phyloP scores from a whole-genome alignment of 2,797 vertebrate species.

The Margarornis squamiger region DNA sequence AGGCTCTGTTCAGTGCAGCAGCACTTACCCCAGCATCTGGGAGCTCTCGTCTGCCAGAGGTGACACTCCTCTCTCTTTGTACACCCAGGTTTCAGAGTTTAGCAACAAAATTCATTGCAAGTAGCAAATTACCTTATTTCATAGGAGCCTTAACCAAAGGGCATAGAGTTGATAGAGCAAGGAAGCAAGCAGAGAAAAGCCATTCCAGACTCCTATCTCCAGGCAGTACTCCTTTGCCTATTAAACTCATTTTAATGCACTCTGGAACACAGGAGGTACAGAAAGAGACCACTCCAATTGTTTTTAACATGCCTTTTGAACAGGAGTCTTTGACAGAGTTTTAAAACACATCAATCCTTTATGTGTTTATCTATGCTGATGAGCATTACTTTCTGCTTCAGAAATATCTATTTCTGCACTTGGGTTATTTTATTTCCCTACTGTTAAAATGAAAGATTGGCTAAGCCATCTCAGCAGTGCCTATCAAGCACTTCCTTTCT shows the following conservation, averaged over 20 bases:
- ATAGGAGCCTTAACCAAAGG: not conserved
- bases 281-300: not conserved
- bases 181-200: not conserved
- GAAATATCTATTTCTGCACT: slow-evolving; percentile 49
- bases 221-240: not conserved
- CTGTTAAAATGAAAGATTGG: slow-evolving; percentile 53
- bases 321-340: not conserved
- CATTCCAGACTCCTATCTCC: not conserved
- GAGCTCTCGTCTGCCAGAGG: not conserved
- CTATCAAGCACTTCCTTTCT: slow-evolving; percentile 29
- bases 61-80: not conserved
- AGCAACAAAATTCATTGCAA: rapidly evolving
- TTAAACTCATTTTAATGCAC: not conserved
- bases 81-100: not conserved
- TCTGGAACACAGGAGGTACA: not conserved
- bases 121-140: not conserved
- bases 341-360: not conserved
- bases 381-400: slow-evolving; percentile 18
- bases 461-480: slow-evolving; percentile 14
- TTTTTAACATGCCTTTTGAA: not conserved
- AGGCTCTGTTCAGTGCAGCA: not conserved
- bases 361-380: slow-evolving; percentile 46
- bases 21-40: rapidly evolving
- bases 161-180: rapidly evolving
- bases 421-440: slow-evolving; percentile 42